Conservation (phyloP, 2,113 vertebrate genomes). For the Typhlomys cinereus region DNA sequence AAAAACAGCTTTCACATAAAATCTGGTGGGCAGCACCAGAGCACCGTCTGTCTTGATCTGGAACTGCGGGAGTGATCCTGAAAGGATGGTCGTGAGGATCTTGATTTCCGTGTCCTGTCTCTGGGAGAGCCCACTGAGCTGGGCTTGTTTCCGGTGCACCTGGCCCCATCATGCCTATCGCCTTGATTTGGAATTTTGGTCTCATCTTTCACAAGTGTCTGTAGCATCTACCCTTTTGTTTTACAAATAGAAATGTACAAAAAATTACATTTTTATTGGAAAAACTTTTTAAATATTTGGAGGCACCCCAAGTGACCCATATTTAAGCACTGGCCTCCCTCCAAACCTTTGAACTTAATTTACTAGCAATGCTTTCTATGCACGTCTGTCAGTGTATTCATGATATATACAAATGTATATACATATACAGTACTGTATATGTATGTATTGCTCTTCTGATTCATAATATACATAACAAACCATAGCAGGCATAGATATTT, state of each 20-base stretch:
- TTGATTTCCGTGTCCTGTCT: neutral
- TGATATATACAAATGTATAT: neutral
- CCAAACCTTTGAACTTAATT: neutral
- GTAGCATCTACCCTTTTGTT: neutral
- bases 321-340: neutral
- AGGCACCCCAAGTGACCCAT: neutral
- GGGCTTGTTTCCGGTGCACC: too few relatives aligned
- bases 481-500: neutral
- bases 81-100: neutral
- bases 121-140: too few relatives aligned
- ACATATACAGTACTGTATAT: neutral
- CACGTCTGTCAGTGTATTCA: neutral
- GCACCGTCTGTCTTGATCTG: neutral
- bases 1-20: neutral
- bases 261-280: slow-evolving; percentile 30
- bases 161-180: neutral
- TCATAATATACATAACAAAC: neutral
- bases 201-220: neutral
- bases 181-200: neutral
- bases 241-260: slow-evolving; percentile 22
- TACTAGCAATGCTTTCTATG: slow-evolving; percentile 6
- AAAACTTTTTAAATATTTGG: slow-evolving; percentile 8
- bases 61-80: neutral
- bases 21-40: neutral
- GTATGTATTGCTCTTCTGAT: neutral